phyloP scores from a whole-genome alignment of 92 coral and sea anemone genomes.

The Parazoanthus atlanticus region DNA sequence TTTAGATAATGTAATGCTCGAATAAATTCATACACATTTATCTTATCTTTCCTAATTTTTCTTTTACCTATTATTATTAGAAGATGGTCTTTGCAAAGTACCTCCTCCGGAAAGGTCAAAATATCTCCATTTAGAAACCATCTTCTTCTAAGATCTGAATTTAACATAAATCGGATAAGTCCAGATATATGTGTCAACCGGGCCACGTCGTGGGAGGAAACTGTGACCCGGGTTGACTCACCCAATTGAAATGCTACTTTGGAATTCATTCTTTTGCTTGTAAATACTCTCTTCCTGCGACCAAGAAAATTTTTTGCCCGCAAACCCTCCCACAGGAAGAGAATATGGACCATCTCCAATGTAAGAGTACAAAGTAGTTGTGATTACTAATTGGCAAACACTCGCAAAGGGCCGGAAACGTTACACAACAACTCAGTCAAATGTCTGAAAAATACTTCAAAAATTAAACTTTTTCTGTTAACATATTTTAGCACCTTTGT shows the following conservation, averaged over 20 bases:
- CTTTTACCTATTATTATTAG: conserved; percentile 16
- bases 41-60: not conserved
- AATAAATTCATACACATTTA: not conserved
- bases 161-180: not conserved
- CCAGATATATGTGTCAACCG: not conserved
- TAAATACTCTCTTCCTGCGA: conserved; percentile 1
- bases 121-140: not conserved
- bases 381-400: not conserved
- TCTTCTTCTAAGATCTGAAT: not conserved
- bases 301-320: not conserved
- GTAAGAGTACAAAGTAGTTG: not conserved
- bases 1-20: not conserved
- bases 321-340: conserved; percentile 26
- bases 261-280: not conserved
- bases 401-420: too few species aligned
- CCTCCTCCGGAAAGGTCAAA: not conserved
- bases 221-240: conserved; percentile 20
- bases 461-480: not conserved
- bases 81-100: conserved; percentile 2
- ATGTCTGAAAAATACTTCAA: not conserved
- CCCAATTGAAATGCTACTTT: not conserved
- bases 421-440: not conserved
- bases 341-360: conserved; percentile 9
- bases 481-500: not conserved
- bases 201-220: conserved; percentile 17